phyloP scores from a whole-genome alignment of 2,797 vertebrate genomes.

The Tokudaia muenninki region DNA sequence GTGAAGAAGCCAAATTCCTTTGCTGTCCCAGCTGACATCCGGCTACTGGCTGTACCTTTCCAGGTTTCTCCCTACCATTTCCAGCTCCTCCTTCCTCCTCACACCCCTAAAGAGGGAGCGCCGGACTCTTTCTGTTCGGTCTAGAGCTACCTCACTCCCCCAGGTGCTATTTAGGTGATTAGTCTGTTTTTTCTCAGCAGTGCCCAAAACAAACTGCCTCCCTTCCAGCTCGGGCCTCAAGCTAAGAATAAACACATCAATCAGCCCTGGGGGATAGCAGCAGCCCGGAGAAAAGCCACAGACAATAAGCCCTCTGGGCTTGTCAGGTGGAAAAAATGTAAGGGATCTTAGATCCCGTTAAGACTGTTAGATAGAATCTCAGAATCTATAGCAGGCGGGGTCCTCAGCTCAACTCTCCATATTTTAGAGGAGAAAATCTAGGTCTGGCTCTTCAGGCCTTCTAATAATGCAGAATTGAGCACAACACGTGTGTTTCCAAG shows the following conservation, averaged over 20 bases:
- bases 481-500: background rate
- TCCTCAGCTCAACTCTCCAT: background rate
- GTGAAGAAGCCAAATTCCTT: background rate
- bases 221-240: background rate
- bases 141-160: background rate
- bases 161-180: background rate
- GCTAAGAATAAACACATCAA: conserved; percentile 69
- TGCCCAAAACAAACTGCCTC: conserved; percentile 39
- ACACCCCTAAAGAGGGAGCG: background rate
- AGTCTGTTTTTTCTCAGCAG: conserved; percentile 68
- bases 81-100: background rate
- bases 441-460: background rate
- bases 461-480: background rate
- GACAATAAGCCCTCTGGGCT: conserved; percentile 32
- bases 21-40: background rate
- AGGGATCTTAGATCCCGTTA: background rate
- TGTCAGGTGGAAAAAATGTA: background rate
- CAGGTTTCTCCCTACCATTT: no score
- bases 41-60: fast-evolving
- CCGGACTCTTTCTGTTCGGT: background rate
- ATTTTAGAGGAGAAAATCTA: background rate
- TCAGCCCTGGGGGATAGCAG: background rate
- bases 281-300: conserved; percentile 6
- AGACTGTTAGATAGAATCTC: background rate
- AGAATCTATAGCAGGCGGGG: background rate